Conservation (phyloP, 2,113 vertebrate species). For the Alces alces region DNA sequence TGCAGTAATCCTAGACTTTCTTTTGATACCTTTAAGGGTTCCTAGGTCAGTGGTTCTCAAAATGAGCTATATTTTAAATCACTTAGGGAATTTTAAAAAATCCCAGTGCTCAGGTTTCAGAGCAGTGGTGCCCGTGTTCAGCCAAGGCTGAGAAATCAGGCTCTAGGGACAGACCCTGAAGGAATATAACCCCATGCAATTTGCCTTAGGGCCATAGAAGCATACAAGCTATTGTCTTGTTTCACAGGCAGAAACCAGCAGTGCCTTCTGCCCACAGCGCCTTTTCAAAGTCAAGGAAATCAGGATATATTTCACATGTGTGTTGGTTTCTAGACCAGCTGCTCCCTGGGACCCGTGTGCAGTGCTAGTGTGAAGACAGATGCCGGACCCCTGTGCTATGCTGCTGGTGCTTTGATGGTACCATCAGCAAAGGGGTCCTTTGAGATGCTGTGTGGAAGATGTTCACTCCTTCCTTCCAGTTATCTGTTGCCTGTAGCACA, state of each 20-base stretch:
- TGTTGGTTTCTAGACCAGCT: no score
- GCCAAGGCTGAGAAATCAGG: not conserved
- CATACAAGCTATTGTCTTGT: not conserved
- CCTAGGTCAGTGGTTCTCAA: not conserved
- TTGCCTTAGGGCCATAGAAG: not conserved
- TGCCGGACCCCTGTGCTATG: not conserved
- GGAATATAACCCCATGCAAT: not conserved
- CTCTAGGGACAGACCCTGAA: not conserved
- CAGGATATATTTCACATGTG: accelerated
- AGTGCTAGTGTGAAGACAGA: not conserved
- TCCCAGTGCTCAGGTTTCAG: not conserved
- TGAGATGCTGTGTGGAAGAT: not conserved
- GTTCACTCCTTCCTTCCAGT: not conserved
- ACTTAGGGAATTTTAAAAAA: not conserved
- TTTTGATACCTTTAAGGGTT: not conserved
- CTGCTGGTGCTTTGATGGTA: not conserved
- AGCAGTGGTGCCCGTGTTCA: not conserved
- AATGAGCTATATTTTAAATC: not conserved
- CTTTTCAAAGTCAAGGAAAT: not conserved
- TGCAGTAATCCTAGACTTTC: not conserved
- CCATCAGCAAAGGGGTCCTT: not conserved
- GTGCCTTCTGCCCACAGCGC: no score
- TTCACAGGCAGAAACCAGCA: not conserved
- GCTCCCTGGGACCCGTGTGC: not conserved
- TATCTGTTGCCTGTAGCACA: not conserved